These are phyloP conservation scores for Gadus macrocephalus DNA, from an alignment of 2,113 vertebrate species.

Conservation along the genomic window DNA sequence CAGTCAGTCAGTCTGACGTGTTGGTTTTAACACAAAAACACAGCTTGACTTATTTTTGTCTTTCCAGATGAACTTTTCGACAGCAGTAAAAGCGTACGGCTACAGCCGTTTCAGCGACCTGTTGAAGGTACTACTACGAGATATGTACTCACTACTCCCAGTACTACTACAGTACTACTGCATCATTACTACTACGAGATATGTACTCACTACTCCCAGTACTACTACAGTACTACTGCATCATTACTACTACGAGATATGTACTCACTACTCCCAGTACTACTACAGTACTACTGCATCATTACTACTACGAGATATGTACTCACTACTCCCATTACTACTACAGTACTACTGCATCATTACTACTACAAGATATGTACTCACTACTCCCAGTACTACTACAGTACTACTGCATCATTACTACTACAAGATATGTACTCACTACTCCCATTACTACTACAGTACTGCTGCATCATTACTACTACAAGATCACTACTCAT, in stretches of 20 bases:
- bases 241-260: not conserved
- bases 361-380: not conserved
- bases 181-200: not conserved
- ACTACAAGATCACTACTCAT: too few relatives aligned
- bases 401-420: too few relatives aligned
- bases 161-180: not conserved
- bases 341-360: not conserved
- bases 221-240: too few relatives aligned
- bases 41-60: constrained; percentile 15
- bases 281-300: too few relatives aligned
- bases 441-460: too few relatives aligned
- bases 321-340: too few relatives aligned
- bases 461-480: too few relatives aligned
- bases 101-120: constrained; percentile 83
- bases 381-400: too few relatives aligned
- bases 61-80: constrained; percentile 76
- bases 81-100: constrained; percentile 77
- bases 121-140: constrained; percentile 72
- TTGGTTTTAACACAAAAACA: too few relatives aligned
- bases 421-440: too few relatives aligned
- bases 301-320: not conserved
- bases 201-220: too few relatives aligned
- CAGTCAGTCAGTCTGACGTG: not conserved
- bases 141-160: not conserved
- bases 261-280: too few relatives aligned